Percentiles rank a stretch among this genome's conserved stretches.
Conservation (phyloP, 2,888 invertebrate genomes). For the Merodon equestris region DNA sequence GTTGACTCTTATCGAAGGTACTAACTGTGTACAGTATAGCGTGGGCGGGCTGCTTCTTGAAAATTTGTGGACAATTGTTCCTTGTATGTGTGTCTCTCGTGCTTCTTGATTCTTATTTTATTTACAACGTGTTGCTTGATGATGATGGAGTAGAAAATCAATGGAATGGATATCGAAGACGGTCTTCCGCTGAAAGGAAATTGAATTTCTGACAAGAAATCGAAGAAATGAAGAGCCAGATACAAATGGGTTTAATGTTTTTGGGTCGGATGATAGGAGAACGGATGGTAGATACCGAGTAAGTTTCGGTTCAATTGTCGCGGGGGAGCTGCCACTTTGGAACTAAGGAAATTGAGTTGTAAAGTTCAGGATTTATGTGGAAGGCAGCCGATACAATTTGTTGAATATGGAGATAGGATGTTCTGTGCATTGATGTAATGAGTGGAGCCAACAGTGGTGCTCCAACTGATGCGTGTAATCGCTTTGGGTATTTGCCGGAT, state of each 20-base stretch:
- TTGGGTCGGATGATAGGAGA: neutral
- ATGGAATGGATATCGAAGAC: slow-evolving; percentile 42
- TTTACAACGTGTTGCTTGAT: slow-evolving; percentile 56
- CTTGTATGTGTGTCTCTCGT: slow-evolving; percentile 3
- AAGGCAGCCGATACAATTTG: slow-evolving; percentile 10
- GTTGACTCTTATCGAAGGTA: slow-evolving; percentile 29
- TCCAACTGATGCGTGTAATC: no score
- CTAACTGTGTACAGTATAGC: neutral
- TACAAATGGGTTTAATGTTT: slow-evolving; percentile 50
- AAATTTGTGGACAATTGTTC: slow-evolving; percentile 42
- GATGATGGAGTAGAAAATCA: slow-evolving; percentile 49
- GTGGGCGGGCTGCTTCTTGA: slow-evolving; percentile 12
- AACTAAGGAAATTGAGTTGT: slow-evolving; percentile 55
- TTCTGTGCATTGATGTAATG: neutral
- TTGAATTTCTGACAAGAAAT: slow-evolving; percentile 48
- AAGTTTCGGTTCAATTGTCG: slow-evolving; percentile 32
- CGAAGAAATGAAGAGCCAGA: slow-evolving; percentile 8
- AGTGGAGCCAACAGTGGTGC: no score
- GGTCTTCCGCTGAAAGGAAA: slow-evolving; percentile 61
- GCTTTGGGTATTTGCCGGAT: no score
- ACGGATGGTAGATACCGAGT: neutral
- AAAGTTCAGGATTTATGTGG: slow-evolving; percentile 39
- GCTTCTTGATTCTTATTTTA: slow-evolving; percentile 20
- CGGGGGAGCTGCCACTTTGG: slow-evolving; percentile 15
- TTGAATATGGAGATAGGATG: neutral